Base-by-base conservation (phyloP, 2,113 vertebrate genomes). In the Rattus rattus region DNA sequence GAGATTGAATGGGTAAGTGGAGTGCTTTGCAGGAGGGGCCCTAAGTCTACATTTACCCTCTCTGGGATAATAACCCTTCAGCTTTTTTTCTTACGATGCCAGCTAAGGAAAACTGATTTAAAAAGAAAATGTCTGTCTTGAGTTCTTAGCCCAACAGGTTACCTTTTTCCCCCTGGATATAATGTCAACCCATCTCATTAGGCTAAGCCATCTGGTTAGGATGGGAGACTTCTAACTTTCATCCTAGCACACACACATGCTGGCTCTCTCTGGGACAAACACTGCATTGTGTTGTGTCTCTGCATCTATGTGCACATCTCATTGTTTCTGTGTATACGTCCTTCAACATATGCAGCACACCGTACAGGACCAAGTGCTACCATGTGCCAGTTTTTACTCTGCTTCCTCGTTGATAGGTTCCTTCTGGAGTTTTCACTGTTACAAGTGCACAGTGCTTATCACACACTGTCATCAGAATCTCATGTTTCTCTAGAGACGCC, bases 21-120 rank as follows among this genome's bases (percentile, higher is more conserved):
- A 70, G 56, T 54, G 69, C 20, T n/a, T 20, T 7, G 7, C 54
- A 79, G 49, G 4, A 83, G 33, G 33, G 17, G 79, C 49, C 36
- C 61, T 85, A 24, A 75, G 76, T 96, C 43, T 28, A 92, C n/a
- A 56, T 75, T 96, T 90, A 56, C 65, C 56, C 85, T 8, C 14
- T 88, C 83, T 87, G 63, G 79, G 84, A 93, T 87, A 92, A 95
- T 52, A 39, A 43, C 26, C 81, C 69, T 94, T 94, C 22, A 26
- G 49, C 65, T 75, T 96, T 24, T 75, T 47, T 96, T 79, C 79
- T 96, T 94, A 95, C 92, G 95, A 67, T 36, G 24, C 5, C 61
- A 95, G 83, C 94, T 92, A 77, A 39, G 36, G 24, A 47, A 69
- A 93, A 79, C 61, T 65, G 83, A 91, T 86, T n/a, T n/a, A n/a